phyloP scores from a whole-genome alignment of 2,113 vertebrate genomes.

The Osmerus mordax region DNA sequence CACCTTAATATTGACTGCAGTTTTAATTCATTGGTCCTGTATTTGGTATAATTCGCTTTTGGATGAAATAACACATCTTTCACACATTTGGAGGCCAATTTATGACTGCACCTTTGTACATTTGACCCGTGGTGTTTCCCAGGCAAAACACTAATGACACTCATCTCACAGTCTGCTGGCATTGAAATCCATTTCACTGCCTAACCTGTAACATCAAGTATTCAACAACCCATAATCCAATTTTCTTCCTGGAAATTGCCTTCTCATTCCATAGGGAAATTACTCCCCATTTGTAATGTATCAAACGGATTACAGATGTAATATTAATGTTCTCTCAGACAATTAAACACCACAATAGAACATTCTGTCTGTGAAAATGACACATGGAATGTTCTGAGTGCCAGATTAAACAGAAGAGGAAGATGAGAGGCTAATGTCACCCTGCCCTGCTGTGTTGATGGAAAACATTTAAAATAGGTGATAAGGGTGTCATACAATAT shows the following conservation, averaged over 20 bases:
- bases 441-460: slow-evolving; percentile 30
- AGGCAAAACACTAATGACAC: slow-evolving; percentile 64
- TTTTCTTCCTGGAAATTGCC: slow-evolving; percentile 70
- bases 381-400: slow-evolving; percentile 29
- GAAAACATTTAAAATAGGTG: slow-evolving; percentile 27
- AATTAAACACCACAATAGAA: slow-evolving; percentile 62
- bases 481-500: slow-evolving; percentile 38
- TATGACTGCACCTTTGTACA: slow-evolving; percentile 29
- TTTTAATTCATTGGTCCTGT: no score
- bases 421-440: slow-evolving; percentile 18
- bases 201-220: slow-evolving; percentile 68
- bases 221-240: slow-evolving; percentile 69
- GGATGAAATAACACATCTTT: no score
- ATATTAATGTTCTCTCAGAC: slow-evolving; percentile 66
- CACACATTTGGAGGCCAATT: slow-evolving; percentile 27
- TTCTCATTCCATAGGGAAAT: slow-evolving; percentile 64
- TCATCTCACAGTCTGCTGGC: slow-evolving; percentile 66
- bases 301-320: slow-evolving; percentile 66
- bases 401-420: slow-evolving; percentile 26
- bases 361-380: slow-evolving; percentile 55
- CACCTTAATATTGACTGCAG: no score
- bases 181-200: slow-evolving; percentile 67
- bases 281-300: slow-evolving; percentile 54
- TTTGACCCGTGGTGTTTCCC: slow-evolving; percentile 42
- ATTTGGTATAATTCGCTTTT: no score